Evolutionary conservation across 2,888 invertebrate species (phyloP), one percentile per base, ranked within the genome.

Genomic region (Andrena dorsata): DNA sequence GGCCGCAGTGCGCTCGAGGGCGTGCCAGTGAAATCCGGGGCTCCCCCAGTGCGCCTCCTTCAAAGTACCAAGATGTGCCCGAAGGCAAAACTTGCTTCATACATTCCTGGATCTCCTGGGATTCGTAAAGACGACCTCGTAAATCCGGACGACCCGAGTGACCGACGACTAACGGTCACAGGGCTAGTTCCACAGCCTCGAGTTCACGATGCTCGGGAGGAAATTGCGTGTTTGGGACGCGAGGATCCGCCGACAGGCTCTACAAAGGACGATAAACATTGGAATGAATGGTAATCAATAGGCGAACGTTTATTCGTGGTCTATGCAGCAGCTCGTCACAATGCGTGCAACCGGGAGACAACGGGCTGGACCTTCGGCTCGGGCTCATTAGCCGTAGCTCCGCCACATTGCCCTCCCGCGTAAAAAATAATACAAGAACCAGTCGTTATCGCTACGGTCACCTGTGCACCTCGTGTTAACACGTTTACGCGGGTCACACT

Each of bases 281-380:
- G 5, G 2, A 56, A 13, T 5, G 26, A 51, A n/a, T 10, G 5
- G 5, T 61, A 23, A 13, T 61, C 13, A n/a, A 8, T 72, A 63
- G 65, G 60, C 41, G 53, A 80, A 68, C 51, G 49, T 82, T 82
- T 82, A 80, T 82, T 82, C 16, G 35, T 80, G 35, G 65, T 60
- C 63, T 68, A 49, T 68, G 66, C 16, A 75, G 66, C 70, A 75
- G 66, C 70, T 70, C 53, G 73, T 56, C 51, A 20, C 51, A 20
- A 20, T 51, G 51, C 51, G 51, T 8, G 51, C 51, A 51, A 2
- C 20, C 6, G n/a, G 7, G 51, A 51, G 6, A 7, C 51, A 51
- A 51, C 20, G 10, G 5, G 6, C 64, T 30, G 28, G 69, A 73
- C 0, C 3, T 53, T 77, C 41, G 20, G 70, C 77, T 8, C n/a